These are phyloP conservation scores for Paramormyrops hopkinsi DNA, from an alignment of 2,797 vertebrate genomes.

Conservation along the genomic window DNA sequence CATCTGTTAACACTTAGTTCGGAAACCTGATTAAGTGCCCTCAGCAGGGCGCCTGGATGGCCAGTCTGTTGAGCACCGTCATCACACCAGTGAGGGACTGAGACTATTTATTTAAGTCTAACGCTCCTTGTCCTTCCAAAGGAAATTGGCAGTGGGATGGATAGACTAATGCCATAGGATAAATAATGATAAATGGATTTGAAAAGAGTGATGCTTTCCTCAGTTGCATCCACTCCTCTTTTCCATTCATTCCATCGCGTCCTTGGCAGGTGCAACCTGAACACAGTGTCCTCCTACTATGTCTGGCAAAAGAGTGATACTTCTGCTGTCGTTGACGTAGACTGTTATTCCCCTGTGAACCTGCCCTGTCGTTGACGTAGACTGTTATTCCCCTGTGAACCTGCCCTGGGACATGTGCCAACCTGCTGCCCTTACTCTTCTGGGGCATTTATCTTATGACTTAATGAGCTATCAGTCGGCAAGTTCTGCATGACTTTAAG, in stretches of 20 bases:
- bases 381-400: neutral
- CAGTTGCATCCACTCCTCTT: neutral
- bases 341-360: neutral
- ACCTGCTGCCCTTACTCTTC: neutral
- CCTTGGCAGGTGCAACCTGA: slow-evolving; percentile 5
- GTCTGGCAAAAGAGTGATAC: neutral
- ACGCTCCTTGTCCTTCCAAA: neutral
- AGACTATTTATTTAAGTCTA: slow-evolving; percentile 1
- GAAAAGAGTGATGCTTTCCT: neutral
- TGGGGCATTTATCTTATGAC: neutral
- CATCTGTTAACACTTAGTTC: neutral
- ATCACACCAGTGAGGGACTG: neutral
- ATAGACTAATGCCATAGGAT: too few species aligned
- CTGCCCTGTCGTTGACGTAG: neutral
- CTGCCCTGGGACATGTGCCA: neutral
- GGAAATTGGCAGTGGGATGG: neutral
- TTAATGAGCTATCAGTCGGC: neutral
- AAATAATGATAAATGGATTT: neutral
- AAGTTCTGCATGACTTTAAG: neutral
- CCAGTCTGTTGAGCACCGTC: neutral
- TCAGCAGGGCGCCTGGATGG: neutral
- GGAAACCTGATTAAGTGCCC: neutral
- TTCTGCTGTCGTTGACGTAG: neutral
- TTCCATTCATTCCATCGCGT: neutral
- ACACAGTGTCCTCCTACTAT: neutral